These are phyloP conservation scores for Gopherus flavomarginatus DNA, from an alignment of 2,113 vertebrate genomes.

Conservation along the genomic window DNA sequence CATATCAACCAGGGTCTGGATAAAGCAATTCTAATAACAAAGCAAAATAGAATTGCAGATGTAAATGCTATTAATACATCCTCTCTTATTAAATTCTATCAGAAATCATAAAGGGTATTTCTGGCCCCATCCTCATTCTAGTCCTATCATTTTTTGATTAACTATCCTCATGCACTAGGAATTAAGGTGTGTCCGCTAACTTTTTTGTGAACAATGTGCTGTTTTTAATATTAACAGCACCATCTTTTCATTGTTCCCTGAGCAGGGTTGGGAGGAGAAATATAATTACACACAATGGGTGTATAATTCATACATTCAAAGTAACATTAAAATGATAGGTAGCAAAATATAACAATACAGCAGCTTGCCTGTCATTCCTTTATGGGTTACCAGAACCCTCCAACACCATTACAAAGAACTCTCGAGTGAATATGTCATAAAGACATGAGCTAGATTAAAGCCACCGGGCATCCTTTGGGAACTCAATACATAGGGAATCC, in stretches of 20 bases:
- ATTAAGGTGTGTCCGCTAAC: slow-evolving; percentile 75
- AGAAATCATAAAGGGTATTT: slow-evolving; percentile 71
- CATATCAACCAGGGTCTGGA: background rate
- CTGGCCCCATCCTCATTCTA: slow-evolving; percentile 67
- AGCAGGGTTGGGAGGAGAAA: slow-evolving; percentile 65
- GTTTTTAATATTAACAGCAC: slow-evolving; percentile 70
- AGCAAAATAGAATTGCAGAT: slow-evolving; percentile 56
- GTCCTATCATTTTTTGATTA: slow-evolving; percentile 76
- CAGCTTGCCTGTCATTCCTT: slow-evolving; percentile 50
- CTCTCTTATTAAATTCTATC: slow-evolving; percentile 77
- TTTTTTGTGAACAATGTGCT: slow-evolving; percentile 69
- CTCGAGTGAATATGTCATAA: background rate
- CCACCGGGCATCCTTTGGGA: background rate
- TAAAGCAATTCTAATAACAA: slow-evolving; percentile 19
- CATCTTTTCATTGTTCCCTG: slow-evolving; percentile 58
- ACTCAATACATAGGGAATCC: background rate
- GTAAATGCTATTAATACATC: slow-evolving; percentile 69
- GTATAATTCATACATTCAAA: slow-evolving; percentile 68
- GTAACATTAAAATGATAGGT: slow-evolving; percentile 64
- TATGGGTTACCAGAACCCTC: slow-evolving; percentile 56
- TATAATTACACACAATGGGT: slow-evolving; percentile 73
- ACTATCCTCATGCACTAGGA: slow-evolving; percentile 69
- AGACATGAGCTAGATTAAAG: background rate
- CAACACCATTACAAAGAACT: slow-evolving; percentile 18
- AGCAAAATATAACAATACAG: slow-evolving; percentile 61